phyloP scores from a whole-genome alignment of 2,888 invertebrate species.

The Prosapia bicincta region DNA sequence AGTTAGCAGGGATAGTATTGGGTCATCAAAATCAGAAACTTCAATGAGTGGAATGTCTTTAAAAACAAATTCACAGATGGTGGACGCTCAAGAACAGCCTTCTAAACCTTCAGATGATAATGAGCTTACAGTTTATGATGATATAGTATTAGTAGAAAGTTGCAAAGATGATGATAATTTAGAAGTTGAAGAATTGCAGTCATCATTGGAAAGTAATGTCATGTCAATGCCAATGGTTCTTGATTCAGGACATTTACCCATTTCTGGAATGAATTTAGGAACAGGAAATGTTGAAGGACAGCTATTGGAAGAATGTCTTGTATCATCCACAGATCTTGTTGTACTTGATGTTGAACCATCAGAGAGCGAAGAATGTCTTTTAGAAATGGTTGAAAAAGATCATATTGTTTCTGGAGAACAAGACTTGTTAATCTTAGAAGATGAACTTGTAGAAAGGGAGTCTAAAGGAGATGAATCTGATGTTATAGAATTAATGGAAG shows the following conservation, averaged over 20 bases:
- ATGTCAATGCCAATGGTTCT: constrained; percentile 40
- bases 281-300: constrained; percentile 32
- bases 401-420: constrained; percentile 20
- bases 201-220: constrained; percentile 37
- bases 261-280: constrained; percentile 27
- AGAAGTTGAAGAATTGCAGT: constrained; percentile 39
- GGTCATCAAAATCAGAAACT: constrained; percentile 30
- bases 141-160: constrained; percentile 39
- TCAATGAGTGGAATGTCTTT: constrained; percentile 39
- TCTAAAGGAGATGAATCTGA: constrained; percentile 47
- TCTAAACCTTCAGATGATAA: constrained; percentile 31
- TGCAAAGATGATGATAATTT: constrained; percentile 38
- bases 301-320: constrained; percentile 36
- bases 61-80: constrained; percentile 47
- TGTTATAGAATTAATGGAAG: constrained; percentile 47
- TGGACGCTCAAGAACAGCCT: constrained; percentile 18
- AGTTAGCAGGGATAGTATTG: constrained; percentile 13
- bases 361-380: constrained; percentile 35
- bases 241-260: constrained; percentile 33
- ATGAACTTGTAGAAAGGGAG: constrained; percentile 42
- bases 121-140: constrained; percentile 40
- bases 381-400: constrained; percentile 36
- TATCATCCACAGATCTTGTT: constrained; percentile 36
- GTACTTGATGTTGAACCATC: constrained; percentile 35
- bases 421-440: constrained; percentile 35